These are phyloP conservation scores for Argyresthia albistria DNA, from an alignment of 2,888 invertebrate genomes.

Conservation along the genomic window DNA sequence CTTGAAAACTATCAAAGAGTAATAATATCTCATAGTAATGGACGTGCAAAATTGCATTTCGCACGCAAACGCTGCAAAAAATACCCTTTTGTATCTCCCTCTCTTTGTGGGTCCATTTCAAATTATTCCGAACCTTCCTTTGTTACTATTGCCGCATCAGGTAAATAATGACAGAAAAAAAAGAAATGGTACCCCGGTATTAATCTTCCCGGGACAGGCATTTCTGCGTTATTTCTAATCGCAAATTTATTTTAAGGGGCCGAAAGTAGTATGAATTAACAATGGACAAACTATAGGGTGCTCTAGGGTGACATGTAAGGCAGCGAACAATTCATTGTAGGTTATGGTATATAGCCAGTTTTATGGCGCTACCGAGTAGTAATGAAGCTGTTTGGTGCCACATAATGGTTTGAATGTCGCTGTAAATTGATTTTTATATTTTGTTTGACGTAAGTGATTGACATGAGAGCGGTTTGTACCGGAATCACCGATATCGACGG, in stretches of 20 bases:
- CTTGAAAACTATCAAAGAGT: conserved; percentile 13
- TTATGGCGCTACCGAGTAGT: conserved; percentile 48
- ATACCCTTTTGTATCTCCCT: conserved; percentile 26
- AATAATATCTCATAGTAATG: conserved; percentile 22
- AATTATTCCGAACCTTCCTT: conserved; percentile 40
- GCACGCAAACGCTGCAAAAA: conserved; percentile 35
- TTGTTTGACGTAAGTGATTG: conserved; percentile 71
- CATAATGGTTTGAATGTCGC: conserved; percentile 47
- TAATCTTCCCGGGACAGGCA: conserved; percentile 42
- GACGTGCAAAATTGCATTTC: conserved; percentile 51
- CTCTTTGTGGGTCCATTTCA: conserved; percentile 57
- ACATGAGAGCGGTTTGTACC: conserved; percentile 42
- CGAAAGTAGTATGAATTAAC: conserved; percentile 55
- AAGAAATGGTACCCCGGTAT: conserved; percentile 33
- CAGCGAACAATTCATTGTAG: conserved; percentile 44
- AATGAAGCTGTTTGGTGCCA: conserved; percentile 60
- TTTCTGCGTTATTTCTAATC: conserved; percentile 61
- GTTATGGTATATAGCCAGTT: conserved; percentile 28
- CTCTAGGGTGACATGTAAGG: conserved; percentile 19
- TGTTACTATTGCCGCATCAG: conserved; percentile 45
- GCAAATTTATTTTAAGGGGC: conserved; percentile 65
- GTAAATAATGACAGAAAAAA: conserved; percentile 42
- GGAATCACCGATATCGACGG: conserved; percentile 31
- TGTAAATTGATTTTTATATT: conserved; percentile 69
- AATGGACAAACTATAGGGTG: conserved; percentile 46